Conservation (phyloP, 2,888 invertebrate species). For the Allophyes oxyacanthae region DNA sequence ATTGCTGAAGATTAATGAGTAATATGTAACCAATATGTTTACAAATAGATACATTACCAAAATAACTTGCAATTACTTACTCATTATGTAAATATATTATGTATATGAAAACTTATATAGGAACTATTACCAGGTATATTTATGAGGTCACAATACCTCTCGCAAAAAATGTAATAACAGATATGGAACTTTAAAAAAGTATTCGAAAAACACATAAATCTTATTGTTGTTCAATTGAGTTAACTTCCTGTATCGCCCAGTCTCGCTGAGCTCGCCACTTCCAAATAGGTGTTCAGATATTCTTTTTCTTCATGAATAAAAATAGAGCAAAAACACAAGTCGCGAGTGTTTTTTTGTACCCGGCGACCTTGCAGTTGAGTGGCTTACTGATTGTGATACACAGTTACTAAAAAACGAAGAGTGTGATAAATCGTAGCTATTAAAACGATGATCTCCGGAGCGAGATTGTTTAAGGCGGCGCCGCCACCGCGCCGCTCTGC, state of each 20-base stretch:
- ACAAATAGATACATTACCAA: conserved; percentile 19
- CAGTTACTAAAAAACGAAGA: conserved; percentile 83
- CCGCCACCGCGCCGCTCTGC: conserved; percentile 9
- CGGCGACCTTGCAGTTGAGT: conserved; percentile 85
- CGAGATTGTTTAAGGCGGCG: conserved; percentile 54
- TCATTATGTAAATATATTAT: conserved; percentile 49
- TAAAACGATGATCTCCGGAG: conserved; percentile 67
- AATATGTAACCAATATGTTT: conserved; percentile 17
- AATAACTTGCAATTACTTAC: conserved; percentile 20
- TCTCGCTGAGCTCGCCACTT: conserved; percentile 75
- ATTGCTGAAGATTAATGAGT: conserved; percentile 21
- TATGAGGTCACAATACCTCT: conserved; percentile 18
- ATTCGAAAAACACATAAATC: conserved; percentile 84
- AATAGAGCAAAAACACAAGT: conserved; percentile 85
- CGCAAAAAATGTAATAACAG: conserved; percentile 50
- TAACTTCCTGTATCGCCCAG: conserved; percentile 86
- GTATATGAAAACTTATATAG: conserved; percentile 15
- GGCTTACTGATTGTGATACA: conserved; percentile 84
- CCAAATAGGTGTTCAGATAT: conserved; percentile 87
- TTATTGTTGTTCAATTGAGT: conserved; percentile 83
- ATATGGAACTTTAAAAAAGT: conserved; percentile 70
- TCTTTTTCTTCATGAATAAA: conserved; percentile 84
- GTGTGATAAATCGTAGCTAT: conserved; percentile 80
- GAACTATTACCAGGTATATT: conserved; percentile 28
- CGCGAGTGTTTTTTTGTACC: conserved; percentile 78